These are phyloP conservation scores for Diadema setosum DNA, from an alignment of 35 echinoderm and acorn worm genomes.

Conservation along the genomic window DNA sequence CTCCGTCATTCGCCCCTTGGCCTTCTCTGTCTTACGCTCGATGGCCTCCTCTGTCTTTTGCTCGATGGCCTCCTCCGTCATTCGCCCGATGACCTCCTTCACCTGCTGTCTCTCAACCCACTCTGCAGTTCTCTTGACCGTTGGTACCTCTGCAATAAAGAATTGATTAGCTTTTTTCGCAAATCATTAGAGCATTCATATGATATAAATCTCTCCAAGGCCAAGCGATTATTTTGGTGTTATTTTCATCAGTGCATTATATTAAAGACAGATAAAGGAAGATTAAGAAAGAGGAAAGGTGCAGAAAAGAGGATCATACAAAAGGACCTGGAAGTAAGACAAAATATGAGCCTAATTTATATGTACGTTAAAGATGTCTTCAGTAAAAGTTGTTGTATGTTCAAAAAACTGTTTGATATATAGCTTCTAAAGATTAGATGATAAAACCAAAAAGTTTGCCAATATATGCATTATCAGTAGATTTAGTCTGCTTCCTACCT, in stretches of 20 bases:
- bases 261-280: background rate
- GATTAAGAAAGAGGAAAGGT: background rate
- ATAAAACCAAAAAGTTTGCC: background rate
- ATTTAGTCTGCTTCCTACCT: conserved; percentile 11
- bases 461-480: conserved; percentile 12
- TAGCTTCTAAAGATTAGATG: background rate
- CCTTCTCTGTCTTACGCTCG: background rate
- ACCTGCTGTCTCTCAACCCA: background rate
- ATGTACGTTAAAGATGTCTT: background rate
- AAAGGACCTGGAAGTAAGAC: background rate
- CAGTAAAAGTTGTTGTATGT: conserved; percentile 3
- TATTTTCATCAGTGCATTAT: background rate
- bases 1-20: background rate
- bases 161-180: background rate
- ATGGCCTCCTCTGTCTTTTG: background rate
- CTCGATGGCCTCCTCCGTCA: background rate
- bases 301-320: background rate
- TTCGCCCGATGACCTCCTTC: background rate
- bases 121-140: background rate
- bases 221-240: background rate
- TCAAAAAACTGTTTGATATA: background rate
- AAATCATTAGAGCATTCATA: background rate
- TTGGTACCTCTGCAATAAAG: background rate
- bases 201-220: background rate
- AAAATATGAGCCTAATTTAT: background rate